Base-by-base conservation (phyloP, 2,797 vertebrate species). In the Eupleurogrammus muticus region DNA sequence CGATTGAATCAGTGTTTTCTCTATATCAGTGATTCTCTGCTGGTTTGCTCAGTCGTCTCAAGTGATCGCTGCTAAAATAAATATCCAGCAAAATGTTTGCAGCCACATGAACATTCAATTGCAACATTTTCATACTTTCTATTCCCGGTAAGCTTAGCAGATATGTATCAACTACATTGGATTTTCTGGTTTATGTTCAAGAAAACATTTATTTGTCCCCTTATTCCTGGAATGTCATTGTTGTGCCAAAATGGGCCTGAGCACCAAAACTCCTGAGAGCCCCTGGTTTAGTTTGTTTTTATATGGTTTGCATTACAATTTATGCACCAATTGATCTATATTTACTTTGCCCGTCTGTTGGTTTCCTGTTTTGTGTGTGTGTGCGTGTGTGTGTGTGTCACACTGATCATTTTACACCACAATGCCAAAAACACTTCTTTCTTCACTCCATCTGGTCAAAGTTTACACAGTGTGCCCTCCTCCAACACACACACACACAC, bases 391-490 rank as follows among this genome's bases (percentile, higher is more conserved):
- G 70, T 75, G 50, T 65, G 60, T 70, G 53, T 46, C 35, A 58
- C 20, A 65, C 32, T 2, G 32, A 67, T 81, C 77, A 73, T 66
- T 73, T 86, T 64, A 65, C 85, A 81, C 80, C 54, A 61, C 49
- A 51, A 32, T 75, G 77, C 77, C 66, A 50, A 72, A n/a, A 70
- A 73, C 62, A 70, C 52, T 66, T 54, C 53, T 73, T 56, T 74
- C 55, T 64, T 84, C 50, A 36, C 36, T 71, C 69, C 87, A 87
- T 81, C 85, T 88, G 85, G 81, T 87, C 82, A 89, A 89, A 88
- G 82, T 81, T 83, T 81, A 84, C 68, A 87, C 65, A 76, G 63
- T 16, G 40, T 48, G 62, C 47, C 71, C 66, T 77, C 58, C 57
- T 73, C 74, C 72, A 53, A 81, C 66, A 67, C 60, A 71, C 70